phyloP scores from a whole-genome alignment of 2,888 invertebrate species.

The Apamea crenata region DNA sequence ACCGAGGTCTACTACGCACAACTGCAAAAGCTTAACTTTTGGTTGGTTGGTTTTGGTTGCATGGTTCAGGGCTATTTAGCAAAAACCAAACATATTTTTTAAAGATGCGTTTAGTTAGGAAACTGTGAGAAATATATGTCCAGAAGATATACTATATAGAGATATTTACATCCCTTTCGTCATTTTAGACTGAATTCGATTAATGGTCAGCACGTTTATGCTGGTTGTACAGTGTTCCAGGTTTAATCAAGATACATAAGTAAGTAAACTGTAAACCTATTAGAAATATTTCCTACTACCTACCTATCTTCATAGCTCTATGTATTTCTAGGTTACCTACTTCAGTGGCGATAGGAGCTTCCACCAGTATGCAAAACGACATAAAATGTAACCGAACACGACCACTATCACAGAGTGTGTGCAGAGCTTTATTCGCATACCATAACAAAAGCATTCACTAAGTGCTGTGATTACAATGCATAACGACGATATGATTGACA shows the following conservation, averaged over 20 bases:
- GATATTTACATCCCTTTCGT: not conserved
- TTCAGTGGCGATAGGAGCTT: constrained; percentile 13
- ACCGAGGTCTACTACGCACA: not conserved
- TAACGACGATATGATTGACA: constrained; percentile 80
- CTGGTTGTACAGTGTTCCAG: not conserved
- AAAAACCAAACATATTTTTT: not conserved
- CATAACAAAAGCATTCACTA: constrained; percentile 71
- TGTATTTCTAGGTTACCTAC: not conserved
- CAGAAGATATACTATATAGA: not conserved
- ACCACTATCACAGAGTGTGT: constrained; percentile 23
- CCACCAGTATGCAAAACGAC: constrained; percentile 5
- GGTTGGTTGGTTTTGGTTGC: too few species aligned
- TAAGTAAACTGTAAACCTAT: not conserved
- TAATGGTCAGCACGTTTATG: not conserved
- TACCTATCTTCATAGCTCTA: not conserved
- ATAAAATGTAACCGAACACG: constrained; percentile 41
- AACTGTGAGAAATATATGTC: too few species aligned
- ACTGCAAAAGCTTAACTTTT: not conserved
- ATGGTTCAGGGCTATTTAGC: not conserved
- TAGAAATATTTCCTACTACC: not conserved
- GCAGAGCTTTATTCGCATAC: constrained; percentile 58
- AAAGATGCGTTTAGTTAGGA: not conserved
- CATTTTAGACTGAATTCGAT: not conserved
- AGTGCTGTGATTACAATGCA: constrained; percentile 77
- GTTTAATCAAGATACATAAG: not conserved